These are phyloP conservation scores for Chrysopilus asiliformis DNA, from an alignment of 2,888 invertebrate genomes.

Conservation along the genomic window DNA sequence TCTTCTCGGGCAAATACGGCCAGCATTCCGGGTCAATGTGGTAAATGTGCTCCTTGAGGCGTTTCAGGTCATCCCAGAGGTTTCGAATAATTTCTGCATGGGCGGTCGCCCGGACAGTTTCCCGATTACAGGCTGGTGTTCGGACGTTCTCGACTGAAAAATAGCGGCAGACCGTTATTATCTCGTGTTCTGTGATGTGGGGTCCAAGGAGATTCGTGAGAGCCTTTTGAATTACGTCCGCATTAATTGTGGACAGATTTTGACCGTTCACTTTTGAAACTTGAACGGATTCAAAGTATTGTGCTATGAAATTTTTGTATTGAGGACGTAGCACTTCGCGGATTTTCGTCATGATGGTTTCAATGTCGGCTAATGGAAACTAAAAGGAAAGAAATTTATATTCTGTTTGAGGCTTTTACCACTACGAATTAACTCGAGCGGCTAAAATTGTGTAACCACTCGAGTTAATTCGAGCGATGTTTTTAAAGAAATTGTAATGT, in stretches of 20 bases:
- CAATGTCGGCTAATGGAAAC: conserved; percentile 63
- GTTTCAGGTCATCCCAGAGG: conserved; percentile 56
- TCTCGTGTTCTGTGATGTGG: conserved; percentile 66
- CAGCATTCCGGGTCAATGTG: conserved; percentile 42
- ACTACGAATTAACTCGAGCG: no score
- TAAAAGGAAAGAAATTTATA: conserved; percentile 14
- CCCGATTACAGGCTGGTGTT: conserved; percentile 32
- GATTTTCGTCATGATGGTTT: conserved; percentile 59
- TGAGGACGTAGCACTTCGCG: conserved; percentile 50
- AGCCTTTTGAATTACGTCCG: conserved; percentile 40
- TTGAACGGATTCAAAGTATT: conserved; percentile 41
- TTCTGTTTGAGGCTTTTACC: background rate
- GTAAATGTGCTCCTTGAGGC: conserved; percentile 45
- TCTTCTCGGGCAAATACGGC: conserved; percentile 44
- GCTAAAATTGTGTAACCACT: no score
- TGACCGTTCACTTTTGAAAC: conserved; percentile 16
- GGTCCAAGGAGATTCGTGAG: conserved; percentile 52
- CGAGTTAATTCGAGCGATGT: no score
- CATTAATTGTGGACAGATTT: conserved; percentile 20
- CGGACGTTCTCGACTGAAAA: conserved; percentile 50
- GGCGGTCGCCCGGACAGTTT: conserved; percentile 46
- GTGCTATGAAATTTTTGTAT: conserved; percentile 63
- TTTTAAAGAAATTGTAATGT: no score
- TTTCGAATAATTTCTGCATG: conserved; percentile 58
- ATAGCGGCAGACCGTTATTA: conserved; percentile 57